Percentiles rank a stretch among this genome's conserved stretches.
These are phyloP conservation scores for Paraescarpia echinospica DNA, from an alignment of 1,140 invertebrate genomes.

Conservation along the genomic window DNA sequence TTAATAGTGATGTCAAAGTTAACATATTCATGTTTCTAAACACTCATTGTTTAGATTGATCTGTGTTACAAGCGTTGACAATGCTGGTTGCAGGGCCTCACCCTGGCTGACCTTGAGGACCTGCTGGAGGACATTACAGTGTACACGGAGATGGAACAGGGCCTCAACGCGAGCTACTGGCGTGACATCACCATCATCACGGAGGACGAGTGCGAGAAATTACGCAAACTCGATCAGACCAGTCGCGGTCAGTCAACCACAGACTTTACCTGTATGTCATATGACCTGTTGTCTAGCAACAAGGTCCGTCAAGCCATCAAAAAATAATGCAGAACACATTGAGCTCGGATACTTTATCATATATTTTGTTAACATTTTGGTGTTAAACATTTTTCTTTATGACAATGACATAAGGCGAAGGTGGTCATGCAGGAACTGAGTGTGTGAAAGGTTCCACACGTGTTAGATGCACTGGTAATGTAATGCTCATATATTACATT, in stretches of 20 bases:
- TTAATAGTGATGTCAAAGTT: too few relatives aligned
- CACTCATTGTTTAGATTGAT: not conserved
- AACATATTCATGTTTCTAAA: too few relatives aligned
- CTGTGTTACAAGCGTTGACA: not conserved
- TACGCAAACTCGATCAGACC: constrained; percentile 68
- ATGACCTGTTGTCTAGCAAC: not conserved
- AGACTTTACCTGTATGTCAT: not conserved
- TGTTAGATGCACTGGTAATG: too few relatives aligned
- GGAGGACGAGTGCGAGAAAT: constrained; percentile 89
- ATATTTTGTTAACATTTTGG: too few relatives aligned
- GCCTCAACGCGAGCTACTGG: constrained; percentile 93
- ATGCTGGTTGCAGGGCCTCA: constrained; percentile 67
- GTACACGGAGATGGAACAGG: constrained; percentile 65
- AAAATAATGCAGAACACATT: too few relatives aligned
- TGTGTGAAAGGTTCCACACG: too few relatives aligned
- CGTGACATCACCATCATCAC: constrained; percentile 95
- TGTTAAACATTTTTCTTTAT: too few relatives aligned
- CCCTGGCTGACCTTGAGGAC: constrained; percentile 93
- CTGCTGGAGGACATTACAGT: constrained; percentile 94
- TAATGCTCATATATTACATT: too few relatives aligned
- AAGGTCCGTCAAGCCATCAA: too few relatives aligned
- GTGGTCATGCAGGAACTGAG: too few relatives aligned
- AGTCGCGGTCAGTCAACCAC: constrained; percentile 38
- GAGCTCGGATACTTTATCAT: too few relatives aligned
- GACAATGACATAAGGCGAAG: too few relatives aligned